Conservation (phyloP, 2,113 vertebrate genomes). For the Agapornis roseicollis region DNA sequence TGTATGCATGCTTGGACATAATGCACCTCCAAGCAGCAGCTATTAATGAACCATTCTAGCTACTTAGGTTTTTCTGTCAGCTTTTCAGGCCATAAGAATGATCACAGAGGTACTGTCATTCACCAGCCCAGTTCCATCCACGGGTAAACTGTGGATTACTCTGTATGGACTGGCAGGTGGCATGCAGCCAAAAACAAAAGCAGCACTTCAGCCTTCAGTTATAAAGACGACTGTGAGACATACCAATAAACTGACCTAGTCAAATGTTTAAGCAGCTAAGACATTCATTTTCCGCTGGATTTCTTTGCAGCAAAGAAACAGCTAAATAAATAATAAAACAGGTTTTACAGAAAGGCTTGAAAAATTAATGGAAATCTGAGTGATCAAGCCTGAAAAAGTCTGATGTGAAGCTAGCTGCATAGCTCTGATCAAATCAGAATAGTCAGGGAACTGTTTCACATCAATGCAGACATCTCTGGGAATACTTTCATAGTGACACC, state of each 20-base stretch:
- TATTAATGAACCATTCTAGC: neutral
- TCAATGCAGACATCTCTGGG: conserved; percentile 7
- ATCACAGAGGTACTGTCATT: neutral
- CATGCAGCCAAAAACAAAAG: neutral
- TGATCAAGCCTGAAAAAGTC: conserved; percentile 39
- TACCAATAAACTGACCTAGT: neutral
- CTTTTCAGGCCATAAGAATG: neutral
- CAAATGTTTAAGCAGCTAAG: conserved; percentile 5
- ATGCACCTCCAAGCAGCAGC: neutral
- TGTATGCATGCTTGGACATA: neutral
- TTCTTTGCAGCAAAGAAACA: conserved; percentile 31
- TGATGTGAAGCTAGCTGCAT: neutral
- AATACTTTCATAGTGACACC: conserved; percentile 20
- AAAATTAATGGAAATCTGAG: conserved; percentile 61
- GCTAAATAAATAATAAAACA: conserved; percentile 67
- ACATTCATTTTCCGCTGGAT: neutral
- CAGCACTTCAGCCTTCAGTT: neutral
- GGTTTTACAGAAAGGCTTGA: conserved; percentile 62
- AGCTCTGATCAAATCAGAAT: conserved; percentile 39
- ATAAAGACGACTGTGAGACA: neutral
- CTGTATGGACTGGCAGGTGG: neutral
- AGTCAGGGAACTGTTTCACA: conserved; percentile 23
- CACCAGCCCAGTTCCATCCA: neutral
- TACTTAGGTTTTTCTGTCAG: neutral
- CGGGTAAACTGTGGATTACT: neutral